Evolutionary conservation across 2,113 vertebrate genomes (phyloP).

Genomic region (Microcebus tavaratra): DNA sequence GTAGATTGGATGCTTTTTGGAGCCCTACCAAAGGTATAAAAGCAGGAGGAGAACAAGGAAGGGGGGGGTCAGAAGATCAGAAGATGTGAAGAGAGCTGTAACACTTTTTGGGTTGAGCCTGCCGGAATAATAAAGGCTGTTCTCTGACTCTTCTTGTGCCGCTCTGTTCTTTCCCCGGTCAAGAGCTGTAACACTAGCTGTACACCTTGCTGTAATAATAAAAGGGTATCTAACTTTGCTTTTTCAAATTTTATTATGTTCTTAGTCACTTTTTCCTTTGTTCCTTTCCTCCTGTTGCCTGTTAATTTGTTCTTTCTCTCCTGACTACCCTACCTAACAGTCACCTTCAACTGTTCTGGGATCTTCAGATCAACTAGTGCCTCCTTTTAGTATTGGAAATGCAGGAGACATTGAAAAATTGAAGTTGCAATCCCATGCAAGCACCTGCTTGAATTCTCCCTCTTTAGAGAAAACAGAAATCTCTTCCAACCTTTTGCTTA

Average conservation of each 20-base stretch:
- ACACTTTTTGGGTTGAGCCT: no score
- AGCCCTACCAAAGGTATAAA: no score
- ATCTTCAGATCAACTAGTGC: neutral
- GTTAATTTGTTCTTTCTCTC: constrained; percentile 3
- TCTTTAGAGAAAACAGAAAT: neutral
- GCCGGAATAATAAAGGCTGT: no score
- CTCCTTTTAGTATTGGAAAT: neutral
- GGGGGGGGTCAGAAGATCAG: no score
- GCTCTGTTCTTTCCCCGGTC: no score
- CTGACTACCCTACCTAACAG: neutral
- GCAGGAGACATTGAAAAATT: neutral
- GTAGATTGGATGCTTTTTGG: no score
- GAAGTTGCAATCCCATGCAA: neutral
- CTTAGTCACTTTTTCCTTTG: neutral
- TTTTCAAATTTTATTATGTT: neutral
- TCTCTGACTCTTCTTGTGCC: no score
- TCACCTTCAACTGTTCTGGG: neutral
- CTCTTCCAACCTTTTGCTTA: neutral
- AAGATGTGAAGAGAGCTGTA: no score
- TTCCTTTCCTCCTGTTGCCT: neutral
- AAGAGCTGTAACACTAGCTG: no score
- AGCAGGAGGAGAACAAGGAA: no score
- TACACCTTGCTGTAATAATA: neutral
- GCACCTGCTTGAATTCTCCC: neutral
- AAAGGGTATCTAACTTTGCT: constrained; percentile 7